Conservation (phyloP, 2,888 invertebrate genomes). For the Perizoma affinitatum region DNA sequence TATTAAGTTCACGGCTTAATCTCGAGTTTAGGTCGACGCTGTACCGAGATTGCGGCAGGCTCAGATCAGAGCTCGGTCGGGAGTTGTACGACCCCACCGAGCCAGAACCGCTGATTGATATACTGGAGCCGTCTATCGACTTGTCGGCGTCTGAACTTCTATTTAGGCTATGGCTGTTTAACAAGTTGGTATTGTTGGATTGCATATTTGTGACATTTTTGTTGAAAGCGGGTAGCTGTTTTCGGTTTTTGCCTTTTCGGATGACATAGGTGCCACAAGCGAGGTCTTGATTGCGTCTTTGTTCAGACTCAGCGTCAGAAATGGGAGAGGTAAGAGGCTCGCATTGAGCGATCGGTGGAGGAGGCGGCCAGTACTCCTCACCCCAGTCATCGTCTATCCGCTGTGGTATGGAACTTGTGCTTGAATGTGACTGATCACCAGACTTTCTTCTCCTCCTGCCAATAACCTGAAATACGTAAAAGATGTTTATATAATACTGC, state of each 20-base stretch:
- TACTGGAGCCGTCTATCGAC: conserved; percentile 78
- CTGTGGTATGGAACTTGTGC: conserved; percentile 89
- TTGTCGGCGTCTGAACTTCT: conserved; percentile 77
- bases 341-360: conserved; percentile 86
- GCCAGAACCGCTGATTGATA: conserved; percentile 79
- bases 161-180: conserved; percentile 76
- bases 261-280: conserved; percentile 91
- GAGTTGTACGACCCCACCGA: conserved; percentile 85
- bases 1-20: conserved; percentile 83
- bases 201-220: conserved; percentile 80
- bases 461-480: conserved; percentile 74
- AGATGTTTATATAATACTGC: too few species aligned
- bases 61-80: conserved; percentile 85
- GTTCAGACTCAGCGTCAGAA: conserved; percentile 83
- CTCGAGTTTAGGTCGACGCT: conserved; percentile 83
- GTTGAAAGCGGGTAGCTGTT: conserved; percentile 85
- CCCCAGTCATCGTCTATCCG: conserved; percentile 85
- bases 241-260: conserved; percentile 88
- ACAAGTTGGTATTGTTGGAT: conserved; percentile 60
- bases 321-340: conserved; percentile 88
- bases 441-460: conserved; percentile 83
- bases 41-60: conserved; percentile 84
- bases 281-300: conserved; percentile 63
- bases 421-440: conserved; percentile 85
- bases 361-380: conserved; percentile 89